phyloP scores from a whole-genome alignment of 2,797 vertebrate species.

The Cossypha heuglini region DNA sequence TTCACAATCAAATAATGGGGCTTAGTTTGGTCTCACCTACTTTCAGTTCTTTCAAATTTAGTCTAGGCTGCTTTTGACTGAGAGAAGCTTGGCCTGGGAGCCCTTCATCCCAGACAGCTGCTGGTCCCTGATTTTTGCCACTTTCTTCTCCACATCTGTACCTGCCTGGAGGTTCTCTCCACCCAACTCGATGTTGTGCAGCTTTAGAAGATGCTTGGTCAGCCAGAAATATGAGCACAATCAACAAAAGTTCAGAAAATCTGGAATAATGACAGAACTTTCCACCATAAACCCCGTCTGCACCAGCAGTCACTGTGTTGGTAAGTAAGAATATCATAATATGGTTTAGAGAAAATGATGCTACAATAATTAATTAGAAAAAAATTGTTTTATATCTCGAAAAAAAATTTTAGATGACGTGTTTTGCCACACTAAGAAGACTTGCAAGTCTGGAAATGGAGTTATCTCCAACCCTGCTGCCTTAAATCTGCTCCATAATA shows the following conservation, averaged over 20 bases:
- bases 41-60: not conserved
- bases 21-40: not conserved
- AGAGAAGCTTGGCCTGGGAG: not conserved
- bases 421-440: not conserved
- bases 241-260: not conserved
- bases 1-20: not conserved
- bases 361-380: not conserved
- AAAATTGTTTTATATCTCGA: not conserved
- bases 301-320: not conserved
- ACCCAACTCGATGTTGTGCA: not conserved
- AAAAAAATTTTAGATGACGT: not conserved
- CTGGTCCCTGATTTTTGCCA: not conserved
- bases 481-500: constrained; percentile 39
- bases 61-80: not conserved
- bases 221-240: fast-evolving
- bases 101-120: not conserved
- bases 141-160: not conserved
- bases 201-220: not conserved
- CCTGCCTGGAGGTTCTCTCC: not conserved
- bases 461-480: not conserved
- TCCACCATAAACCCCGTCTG: not conserved
- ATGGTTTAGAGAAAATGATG: not conserved
- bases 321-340: not conserved
- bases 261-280: not conserved
- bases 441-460: not conserved